Evolutionary conservation across 2,797 vertebrate genomes (phyloP), one percentile per base, ranked within the genome.

Genomic region (Allobates femoralis): DNA sequence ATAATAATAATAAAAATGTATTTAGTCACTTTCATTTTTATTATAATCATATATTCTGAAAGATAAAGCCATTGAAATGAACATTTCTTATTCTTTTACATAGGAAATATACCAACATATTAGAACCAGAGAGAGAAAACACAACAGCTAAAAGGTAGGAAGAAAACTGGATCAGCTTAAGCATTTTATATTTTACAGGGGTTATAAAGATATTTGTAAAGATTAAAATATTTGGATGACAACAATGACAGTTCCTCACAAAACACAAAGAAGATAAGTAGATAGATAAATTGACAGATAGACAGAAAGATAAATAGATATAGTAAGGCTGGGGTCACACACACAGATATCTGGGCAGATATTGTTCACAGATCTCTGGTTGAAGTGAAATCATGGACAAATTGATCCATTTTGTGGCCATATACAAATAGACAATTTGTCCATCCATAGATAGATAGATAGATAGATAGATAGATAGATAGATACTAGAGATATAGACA

Each of bases 281-380:
- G 30, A 69, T 37, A 71, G 34, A 71, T 19, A 67, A 30, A 71
- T n/a, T 41, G 32, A 71, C 41, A 41, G 34, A 41, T 71, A 71
- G 34, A 71, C 41, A 71, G 67, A 71, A 41, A 71, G 67, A 71
- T 46, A 71, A 34, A 71, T 71, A 41, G 67, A 71, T 71, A 71
- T 34, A n/a, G n/a, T n/a, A n/a, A n/a, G n/a, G n/a, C n/a, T n/a
- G n/a, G n/a, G n/a, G n/a, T n/a, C n/a, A n/a, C n/a, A n/a, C n/a
- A n/a, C n/a, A n/a, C n/a, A n/a, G n/a, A n/a, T n/a, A n/a, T n/a
- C n/a, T n/a, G n/a, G n/a, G n/a, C n/a, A n/a, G n/a, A n/a, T n/a
- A n/a, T n/a, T n/a, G n/a, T n/a, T n/a, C n/a, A n/a, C n/a, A n/a
- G n/a, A n/a, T n/a, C n/a, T n/a, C n/a, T n/a, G n/a, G n/a, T n/a